phyloP scores from a whole-genome alignment of 2,888 invertebrate species.

The Loripinus fragilis region DNA sequence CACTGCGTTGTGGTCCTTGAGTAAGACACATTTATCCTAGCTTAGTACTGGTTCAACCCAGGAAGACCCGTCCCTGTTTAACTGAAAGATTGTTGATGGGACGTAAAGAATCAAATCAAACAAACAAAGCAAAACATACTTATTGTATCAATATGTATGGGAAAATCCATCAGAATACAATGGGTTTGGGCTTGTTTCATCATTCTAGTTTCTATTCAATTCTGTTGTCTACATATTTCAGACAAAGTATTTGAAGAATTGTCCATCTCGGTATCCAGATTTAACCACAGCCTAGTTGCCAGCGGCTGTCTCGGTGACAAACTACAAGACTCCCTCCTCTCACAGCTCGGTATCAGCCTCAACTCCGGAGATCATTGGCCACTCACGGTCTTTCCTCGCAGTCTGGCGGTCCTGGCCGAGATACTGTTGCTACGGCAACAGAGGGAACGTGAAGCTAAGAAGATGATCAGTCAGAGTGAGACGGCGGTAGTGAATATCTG shows the following conservation, averaged over 20 bases:
- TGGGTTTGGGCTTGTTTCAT: too few relatives aligned
- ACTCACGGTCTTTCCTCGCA: slow-evolving; percentile 91
- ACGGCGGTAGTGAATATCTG: slow-evolving; percentile 95
- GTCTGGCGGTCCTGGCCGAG: slow-evolving; percentile 92
- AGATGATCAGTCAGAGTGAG: slow-evolving; percentile 93
- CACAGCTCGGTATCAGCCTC: slow-evolving; percentile 90
- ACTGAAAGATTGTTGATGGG: too few relatives aligned
- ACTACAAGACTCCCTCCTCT: slow-evolving; percentile 88
- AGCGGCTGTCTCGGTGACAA: slow-evolving; percentile 88
- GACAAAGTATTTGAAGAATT: slow-evolving; percentile 86
- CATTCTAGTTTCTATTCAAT: too few relatives aligned
- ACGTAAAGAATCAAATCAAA: too few relatives aligned
- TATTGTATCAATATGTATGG: too few relatives aligned
- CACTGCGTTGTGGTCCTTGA: too few relatives aligned
- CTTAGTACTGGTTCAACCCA: too few relatives aligned
- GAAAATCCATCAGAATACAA: too few relatives aligned
- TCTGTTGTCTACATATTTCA: slow-evolving; percentile 51
- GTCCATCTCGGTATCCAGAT: slow-evolving; percentile 91
- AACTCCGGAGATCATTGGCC: slow-evolving; percentile 88
- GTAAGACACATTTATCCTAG: too few relatives aligned
- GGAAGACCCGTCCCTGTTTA: too few relatives aligned
- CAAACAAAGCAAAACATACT: too few relatives aligned
- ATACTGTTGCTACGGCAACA: slow-evolving; percentile 86
- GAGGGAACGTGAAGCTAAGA: slow-evolving; percentile 85
- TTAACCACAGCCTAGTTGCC: slow-evolving; percentile 91